Evolutionary conservation across 1,140 invertebrate genomes (phyloP), one percentile per base, ranked within the genome.

Genomic region (Brachionus paranguensis): DNA sequence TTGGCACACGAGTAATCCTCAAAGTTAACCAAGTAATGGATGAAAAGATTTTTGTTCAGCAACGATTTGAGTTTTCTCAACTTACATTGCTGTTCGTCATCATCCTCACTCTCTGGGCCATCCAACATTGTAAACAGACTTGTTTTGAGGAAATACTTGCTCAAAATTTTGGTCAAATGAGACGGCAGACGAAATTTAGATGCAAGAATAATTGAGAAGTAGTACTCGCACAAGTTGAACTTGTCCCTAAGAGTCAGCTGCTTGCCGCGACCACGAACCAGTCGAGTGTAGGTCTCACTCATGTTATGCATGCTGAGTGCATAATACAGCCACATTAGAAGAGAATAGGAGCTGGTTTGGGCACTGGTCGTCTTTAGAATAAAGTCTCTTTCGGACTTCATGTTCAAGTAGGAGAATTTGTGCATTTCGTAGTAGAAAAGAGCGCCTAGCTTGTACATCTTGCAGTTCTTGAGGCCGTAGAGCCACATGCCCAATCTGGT

Each of bases 371-470:
- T 64, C 24, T 81, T 81, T 1, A 47, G 41, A 0, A 45, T 14
- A 68, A 81, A 64, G 33, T 68, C 53, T 20, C 53, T 24, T 27
- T 64, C 14, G 10, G 72, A 76, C 20, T 53, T 76, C 78, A 68
- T 64, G 53, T 81, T 81, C 24, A 81, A 64, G 37, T 81, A 68
- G 24, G 78, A 60, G 24, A 81, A 45, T 64, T 68, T 60, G 33
- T 81, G 78, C 50, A 81, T 60, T 33, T 81, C 78, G 27, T 81
- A 81, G 43, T 81, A 81, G 53, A 81, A 68, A 24, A 81, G n/a
- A 27, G 78, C 78, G 50, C 50, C 17, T 14, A 81, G 53, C 60
- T 68, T 81, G 60, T 64, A 81, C 78, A 81, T 64, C 41, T 81
- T 81, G 53, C 12, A 8, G 45, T 45, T 47, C 33, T 60, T 60